These are phyloP conservation scores for Scrobipalpa atriplicella DNA, from an alignment of 2,888 invertebrate species.

Conservation along the genomic window DNA sequence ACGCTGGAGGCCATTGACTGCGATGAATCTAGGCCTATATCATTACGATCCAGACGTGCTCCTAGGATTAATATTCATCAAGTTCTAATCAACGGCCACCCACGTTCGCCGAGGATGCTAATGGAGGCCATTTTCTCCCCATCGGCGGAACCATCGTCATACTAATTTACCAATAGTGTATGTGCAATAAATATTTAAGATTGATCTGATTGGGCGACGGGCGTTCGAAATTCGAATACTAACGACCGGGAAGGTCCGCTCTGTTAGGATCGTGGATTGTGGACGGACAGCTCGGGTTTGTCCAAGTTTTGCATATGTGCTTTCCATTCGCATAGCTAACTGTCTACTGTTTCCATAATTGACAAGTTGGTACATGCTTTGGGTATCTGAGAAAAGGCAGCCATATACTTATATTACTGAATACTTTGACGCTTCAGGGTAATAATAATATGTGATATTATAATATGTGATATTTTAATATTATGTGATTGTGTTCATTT, in stretches of 20 bases:
- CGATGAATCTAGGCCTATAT: constrained; percentile 1
- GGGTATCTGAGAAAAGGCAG: neutral
- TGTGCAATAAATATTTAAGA: constrained; percentile 82
- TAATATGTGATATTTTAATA: no score
- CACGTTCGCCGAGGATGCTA: constrained; percentile 63
- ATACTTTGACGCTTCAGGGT: no score
- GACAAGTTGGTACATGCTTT: neutral
- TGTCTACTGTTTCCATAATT: constrained; percentile 19
- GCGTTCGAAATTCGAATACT: constrained; percentile 70
- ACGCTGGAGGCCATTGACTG: constrained; percentile 15
- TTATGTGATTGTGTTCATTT: no score
- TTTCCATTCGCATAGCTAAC: constrained; percentile 16
- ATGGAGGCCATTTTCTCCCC: constrained; percentile 72
- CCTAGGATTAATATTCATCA: constrained; percentile 71
- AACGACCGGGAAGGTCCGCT: constrained; percentile 47
- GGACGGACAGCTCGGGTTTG: constrained; percentile 17
- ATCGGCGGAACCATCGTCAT: constrained; percentile 76
- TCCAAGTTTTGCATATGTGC: constrained; percentile 19
- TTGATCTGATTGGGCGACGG: constrained; percentile 74
- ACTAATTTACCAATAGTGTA: constrained; percentile 77
- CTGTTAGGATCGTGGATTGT: constrained; percentile 15
- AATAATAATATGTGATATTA: no score
- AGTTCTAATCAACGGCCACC: constrained; percentile 78
- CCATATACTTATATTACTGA: no score
- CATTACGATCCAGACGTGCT: constrained; percentile 22